These are phyloP conservation scores for Ovibos moschatus DNA, from an alignment of 2,113 vertebrate species.

Conservation along the genomic window DNA sequence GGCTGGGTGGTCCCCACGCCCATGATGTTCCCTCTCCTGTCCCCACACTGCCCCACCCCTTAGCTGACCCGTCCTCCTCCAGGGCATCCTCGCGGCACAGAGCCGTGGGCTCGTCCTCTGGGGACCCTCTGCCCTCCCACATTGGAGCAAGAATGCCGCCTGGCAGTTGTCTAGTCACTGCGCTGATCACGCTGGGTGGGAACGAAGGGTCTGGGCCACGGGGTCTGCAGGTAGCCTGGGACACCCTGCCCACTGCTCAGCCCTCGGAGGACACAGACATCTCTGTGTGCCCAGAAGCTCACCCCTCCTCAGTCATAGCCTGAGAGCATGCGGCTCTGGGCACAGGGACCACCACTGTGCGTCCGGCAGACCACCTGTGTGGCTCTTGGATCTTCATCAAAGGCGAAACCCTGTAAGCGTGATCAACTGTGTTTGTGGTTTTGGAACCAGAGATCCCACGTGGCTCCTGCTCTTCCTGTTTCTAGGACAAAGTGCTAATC, in stretches of 20 bases:
- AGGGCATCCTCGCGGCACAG: background rate
- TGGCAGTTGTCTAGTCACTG: background rate
- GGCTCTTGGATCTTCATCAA: background rate
- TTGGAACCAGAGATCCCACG: background rate
- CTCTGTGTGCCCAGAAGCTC: background rate
- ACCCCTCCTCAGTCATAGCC: background rate
- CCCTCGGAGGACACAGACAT: background rate
- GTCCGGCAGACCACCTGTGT: background rate
- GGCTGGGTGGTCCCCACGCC: background rate
- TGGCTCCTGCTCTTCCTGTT: background rate
- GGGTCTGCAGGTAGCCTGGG: background rate
- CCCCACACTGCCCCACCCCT: background rate
- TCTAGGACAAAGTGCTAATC: background rate
- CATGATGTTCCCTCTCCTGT: background rate
- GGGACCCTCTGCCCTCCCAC: background rate
- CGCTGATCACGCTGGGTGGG: rapidly evolving
- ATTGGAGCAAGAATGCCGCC: rapidly evolving
- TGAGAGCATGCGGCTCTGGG: background rate
- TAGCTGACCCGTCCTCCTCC: background rate
- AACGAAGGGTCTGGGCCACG: background rate
- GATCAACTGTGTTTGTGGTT: background rate
- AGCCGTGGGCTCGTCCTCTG: background rate
- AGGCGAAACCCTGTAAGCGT: background rate
- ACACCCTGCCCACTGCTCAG: background rate
- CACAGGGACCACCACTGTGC: background rate